Evolutionary conservation across 2,113 vertebrate genomes (phyloP), one percentile per base, ranked within the genome.

Genomic region (Cynopterus brachyotis): DNA sequence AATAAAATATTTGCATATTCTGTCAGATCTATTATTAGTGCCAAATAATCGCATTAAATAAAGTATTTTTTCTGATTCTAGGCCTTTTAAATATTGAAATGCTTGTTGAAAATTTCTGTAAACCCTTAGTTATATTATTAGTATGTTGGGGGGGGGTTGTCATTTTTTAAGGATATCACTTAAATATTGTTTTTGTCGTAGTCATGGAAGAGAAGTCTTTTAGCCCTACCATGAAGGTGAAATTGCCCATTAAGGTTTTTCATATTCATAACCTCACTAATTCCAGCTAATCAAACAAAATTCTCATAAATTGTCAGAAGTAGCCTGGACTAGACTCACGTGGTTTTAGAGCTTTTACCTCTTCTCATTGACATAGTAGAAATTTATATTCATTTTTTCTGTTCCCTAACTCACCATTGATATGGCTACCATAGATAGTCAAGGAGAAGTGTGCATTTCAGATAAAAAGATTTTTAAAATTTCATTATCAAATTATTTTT

Each of bases 51-150:
- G 55, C 96, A 45, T 64, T 81, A 66, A 85, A 80, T 94, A 30
- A 93, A 85, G 4, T 67, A 19, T 28, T 53, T 82, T 69, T 75
- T 28, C 73, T 53, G 32, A 59, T 83, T 88, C 6, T 40, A 62
- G 10, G 79, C 10, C 19, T 80, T 62, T 95, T 79, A 78, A 95
- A 80, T 59, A 87, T 66, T 87, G 59, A 96, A 92, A 15, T 75
- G 73, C n/a, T 94, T 35, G 30, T 50, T 92, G 69, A 64, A 93
- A 92, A 93, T 8, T 60, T 90, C 22, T 82, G 0, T 22, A 42
- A 76, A 50, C 45, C 57, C 55, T 89, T 96, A 37, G 13, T 67
- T 60, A 88, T 73, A 75, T 72, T 73, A 73, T 62, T 72, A 94
- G 19, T 64, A 50, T 45, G 42, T 78, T 73, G 53, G 30, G 22